Evolutionary conservation across 2,888 invertebrate species (phyloP).

Genomic region (Nesidiocoris tenuis): DNA sequence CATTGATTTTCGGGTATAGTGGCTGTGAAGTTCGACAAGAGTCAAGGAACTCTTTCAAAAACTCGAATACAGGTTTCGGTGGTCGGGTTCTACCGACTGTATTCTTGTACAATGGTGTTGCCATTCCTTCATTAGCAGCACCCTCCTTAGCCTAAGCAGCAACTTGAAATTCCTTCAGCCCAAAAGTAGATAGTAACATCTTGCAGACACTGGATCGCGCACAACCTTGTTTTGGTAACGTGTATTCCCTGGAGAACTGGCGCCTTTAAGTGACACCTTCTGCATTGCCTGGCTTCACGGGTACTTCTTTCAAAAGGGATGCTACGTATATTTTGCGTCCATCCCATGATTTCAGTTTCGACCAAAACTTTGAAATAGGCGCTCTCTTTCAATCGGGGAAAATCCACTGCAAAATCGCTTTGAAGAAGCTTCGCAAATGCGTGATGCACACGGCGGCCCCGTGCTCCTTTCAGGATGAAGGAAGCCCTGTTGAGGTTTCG

Average conservation of each 20-base stretch:
- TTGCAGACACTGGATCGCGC: slow-evolving; percentile 1
- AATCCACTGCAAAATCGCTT: slow-evolving; percentile 1
- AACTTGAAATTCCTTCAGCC: slow-evolving; percentile 25
- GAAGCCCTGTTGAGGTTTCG: too few species aligned
- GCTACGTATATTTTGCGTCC: slow-evolving; percentile 32
- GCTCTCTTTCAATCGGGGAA: neutral
- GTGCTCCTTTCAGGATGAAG: neutral
- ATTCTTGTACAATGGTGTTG: neutral
- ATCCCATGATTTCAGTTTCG: slow-evolving; percentile 9
- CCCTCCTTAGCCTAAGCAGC: slow-evolving; percentile 13
- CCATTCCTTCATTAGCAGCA: neutral
- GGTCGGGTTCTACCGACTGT: neutral
- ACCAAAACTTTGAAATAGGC: slow-evolving; percentile 1
- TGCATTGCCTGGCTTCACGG: neutral
- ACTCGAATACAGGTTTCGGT: neutral
- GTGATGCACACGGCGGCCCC: neutral
- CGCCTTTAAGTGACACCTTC: slow-evolving; percentile 21
- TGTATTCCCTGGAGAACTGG: slow-evolving; percentile 2
- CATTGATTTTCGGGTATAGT: slow-evolving; percentile 47
- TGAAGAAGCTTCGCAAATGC: neutral
- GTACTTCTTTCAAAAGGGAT: slow-evolving; percentile 16
- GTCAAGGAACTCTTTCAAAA: slow-evolving; percentile 42
- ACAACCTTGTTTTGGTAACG: neutral
- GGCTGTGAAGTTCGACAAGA: slow-evolving; percentile 48
- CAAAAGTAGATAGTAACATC: slow-evolving; percentile 20